Evolutionary conservation across 1,140 invertebrate genomes (phyloP).

Genomic region (Lepidurus arcticus): DNA sequence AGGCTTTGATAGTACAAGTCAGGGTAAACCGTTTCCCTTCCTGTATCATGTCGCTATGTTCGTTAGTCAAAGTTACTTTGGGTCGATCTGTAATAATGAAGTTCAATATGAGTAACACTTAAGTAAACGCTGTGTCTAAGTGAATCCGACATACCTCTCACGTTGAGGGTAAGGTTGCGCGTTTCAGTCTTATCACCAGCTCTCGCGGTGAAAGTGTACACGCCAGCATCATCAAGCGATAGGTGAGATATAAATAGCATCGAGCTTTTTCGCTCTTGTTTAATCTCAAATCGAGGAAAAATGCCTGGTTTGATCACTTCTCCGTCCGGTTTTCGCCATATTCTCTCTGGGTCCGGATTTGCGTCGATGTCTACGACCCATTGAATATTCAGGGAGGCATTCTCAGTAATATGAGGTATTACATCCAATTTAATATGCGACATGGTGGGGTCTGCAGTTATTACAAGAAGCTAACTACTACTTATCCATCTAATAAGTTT

Average conservation of each 20-base stretch:
- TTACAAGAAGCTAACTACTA: neutral
- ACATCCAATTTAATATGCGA: neutral
- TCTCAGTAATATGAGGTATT: neutral
- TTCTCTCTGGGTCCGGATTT: neutral
- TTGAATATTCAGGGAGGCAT: neutral
- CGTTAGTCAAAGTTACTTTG: neutral
- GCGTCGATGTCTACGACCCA: neutral
- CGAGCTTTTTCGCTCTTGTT: neutral
- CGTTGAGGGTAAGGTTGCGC: neutral
- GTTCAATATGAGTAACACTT: neutral
- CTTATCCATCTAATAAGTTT: neutral
- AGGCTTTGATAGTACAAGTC: neutral
- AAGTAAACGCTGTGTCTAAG: neutral
- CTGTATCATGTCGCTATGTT: neutral
- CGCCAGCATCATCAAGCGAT: neutral
- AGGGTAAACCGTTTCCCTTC: neutral
- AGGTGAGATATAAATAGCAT: neutral
- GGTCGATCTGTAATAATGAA: neutral
- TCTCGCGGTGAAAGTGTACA: neutral
- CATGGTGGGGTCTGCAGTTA: neutral
- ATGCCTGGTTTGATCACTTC: neutral
- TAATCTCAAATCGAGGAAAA: neutral
- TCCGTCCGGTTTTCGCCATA: neutral
- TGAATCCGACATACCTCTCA: neutral
- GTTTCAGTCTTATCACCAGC: neutral